Evolutionary conservation across 2,888 invertebrate species (phyloP), one percentile per base, ranked within the genome.

Genomic region (Cepaea hortensis): DNA sequence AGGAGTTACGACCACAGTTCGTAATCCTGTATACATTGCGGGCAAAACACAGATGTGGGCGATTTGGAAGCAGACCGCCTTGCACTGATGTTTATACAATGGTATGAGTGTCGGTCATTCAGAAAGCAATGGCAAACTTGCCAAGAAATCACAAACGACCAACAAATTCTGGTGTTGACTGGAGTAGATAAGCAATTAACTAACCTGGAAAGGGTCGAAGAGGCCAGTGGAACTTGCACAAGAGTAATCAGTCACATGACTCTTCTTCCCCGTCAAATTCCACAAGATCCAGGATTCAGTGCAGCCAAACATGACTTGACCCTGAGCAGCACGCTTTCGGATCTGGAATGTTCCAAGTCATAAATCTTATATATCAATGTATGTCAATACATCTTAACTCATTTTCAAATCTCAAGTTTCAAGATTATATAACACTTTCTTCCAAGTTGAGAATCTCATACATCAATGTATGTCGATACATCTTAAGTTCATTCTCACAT

Each of bases 201-300:
- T 20, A 77, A 95, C 95, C 91, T 96, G 96, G 94, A 98, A 99
- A 0, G 98, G 98, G 94, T 99, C 99, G 94, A 92, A 99, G 91
- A 99, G 96, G 2, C 98, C 99, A 0, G 98, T 98, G 2, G 97
- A 97, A 68, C 98, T 97, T 1, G 98, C 98, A 90, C 97, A 97
- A 0, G 98, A 97, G n/a, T 97, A 96, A 93, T 99, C 99, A 0
- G 97, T 97, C 87, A 97, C 96, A 94, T 97, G 97, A 55, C 96
- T 93, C 95, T 95, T 90, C 55, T 92, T 94, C 89, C 95, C 95
- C 3, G 96, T 97, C 84, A 98, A 95, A 95, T 97, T 97, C 95
- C 98, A 97, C 85, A 98, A 93, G 81, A 99, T 95, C 98, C 98
- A 99, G 0, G 98, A 97, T 93, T 99, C 99, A 85, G 99, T 95